phyloP scores from a whole-genome alignment of 2,888 invertebrate species.

The Uloborus plumipes region DNA sequence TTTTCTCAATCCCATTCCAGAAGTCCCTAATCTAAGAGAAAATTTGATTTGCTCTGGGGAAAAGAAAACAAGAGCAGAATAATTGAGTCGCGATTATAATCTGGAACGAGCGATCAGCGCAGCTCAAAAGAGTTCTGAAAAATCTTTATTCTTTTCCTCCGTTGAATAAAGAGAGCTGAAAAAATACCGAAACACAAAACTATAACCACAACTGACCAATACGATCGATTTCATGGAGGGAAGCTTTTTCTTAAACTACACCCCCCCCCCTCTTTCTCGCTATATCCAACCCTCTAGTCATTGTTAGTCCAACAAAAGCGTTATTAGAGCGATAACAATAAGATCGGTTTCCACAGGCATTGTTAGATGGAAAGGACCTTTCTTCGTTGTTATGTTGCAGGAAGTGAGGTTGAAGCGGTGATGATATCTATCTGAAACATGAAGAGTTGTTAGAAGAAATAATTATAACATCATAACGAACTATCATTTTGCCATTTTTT shows the following conservation, averaged over 20 bases:
- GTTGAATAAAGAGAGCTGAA: conserved; percentile 31
- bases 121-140: conserved; percentile 48
- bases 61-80: conserved; percentile 47
- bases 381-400: conserved; percentile 25
- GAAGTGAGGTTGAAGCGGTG: conserved; percentile 28
- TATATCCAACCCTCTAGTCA: conserved; percentile 31
- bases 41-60: conserved; percentile 45
- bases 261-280: conserved; percentile 13
- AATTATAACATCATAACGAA: no score
- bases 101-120: conserved; percentile 46
- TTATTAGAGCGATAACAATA: conserved; percentile 53
- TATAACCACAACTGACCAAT: conserved; percentile 58
- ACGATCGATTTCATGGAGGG: conserved; percentile 50
- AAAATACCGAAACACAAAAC: conserved; percentile 43
- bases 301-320: conserved; percentile 54
- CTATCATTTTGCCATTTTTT: no score
- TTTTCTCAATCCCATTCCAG: no score
- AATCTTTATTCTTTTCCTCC: conserved; percentile 27
- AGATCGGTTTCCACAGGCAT: conserved; percentile 39
- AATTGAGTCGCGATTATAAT: conserved; percentile 59
- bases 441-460: no score
- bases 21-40: conserved; percentile 43
- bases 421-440: neutral
- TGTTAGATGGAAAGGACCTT: conserved; percentile 29
- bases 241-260: conserved; percentile 31